Evolutionary conservation across 2,888 invertebrate species (phyloP).

Genomic region (Tenthredo amoena): DNA sequence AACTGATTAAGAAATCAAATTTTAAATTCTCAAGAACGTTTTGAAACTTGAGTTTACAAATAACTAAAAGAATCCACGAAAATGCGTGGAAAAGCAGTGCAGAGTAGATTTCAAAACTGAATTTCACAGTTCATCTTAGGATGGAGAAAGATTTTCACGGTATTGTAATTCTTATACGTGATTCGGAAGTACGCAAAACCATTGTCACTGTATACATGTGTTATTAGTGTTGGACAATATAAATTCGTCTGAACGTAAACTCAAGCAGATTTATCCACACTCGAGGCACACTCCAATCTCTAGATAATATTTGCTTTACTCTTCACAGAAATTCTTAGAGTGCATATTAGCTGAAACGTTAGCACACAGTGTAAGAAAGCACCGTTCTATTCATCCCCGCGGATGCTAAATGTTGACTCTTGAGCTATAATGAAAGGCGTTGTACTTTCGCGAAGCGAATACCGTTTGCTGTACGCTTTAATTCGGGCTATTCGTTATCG

Average conservation of each 20-base stretch:
- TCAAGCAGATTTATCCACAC: slow-evolving; percentile 46
- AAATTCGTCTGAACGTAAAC: slow-evolving; percentile 30
- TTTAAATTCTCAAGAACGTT: background rate
- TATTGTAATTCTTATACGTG: background rate
- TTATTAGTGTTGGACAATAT: slow-evolving; percentile 19
- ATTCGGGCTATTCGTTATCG: slow-evolving; percentile 16
- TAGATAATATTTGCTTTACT: slow-evolving; percentile 32
- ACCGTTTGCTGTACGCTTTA: background rate
- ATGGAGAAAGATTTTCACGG: background rate
- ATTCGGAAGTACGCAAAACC: background rate
- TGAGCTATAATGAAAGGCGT: slow-evolving; percentile 31
- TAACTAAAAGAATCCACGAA: background rate
- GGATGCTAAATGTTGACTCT: slow-evolving; percentile 30
- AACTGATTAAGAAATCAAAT: background rate
- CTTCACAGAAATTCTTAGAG: slow-evolving; percentile 31
- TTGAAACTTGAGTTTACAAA: background rate
- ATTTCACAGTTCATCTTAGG: background rate
- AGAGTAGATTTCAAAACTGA: background rate
- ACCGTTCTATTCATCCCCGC: slow-evolving; percentile 17
- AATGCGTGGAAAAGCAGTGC: background rate
- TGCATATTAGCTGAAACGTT: slow-evolving; percentile 44
- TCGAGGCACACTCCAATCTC: slow-evolving; percentile 31
- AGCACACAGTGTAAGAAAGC: slow-evolving; percentile 20
- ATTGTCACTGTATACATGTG: background rate
- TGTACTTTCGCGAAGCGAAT: slow-evolving; percentile 15